These are phyloP conservation scores for Carduelis carduelis DNA, from an alignment of 2,797 vertebrate species.

Conservation along the genomic window DNA sequence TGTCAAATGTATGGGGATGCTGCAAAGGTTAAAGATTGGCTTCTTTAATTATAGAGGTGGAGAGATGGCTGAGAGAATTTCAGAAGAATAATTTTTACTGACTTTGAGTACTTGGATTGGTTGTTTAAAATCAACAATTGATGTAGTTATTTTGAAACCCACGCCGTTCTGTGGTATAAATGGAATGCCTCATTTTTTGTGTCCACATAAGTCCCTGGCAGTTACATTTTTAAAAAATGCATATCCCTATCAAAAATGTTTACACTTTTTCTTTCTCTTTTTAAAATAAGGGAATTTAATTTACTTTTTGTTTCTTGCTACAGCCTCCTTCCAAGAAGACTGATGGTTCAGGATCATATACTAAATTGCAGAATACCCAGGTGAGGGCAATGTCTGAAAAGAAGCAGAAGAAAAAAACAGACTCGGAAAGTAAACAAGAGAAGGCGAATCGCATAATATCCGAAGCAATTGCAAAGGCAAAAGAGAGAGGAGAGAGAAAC, in stretches of 20 bases:
- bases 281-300: background rate
- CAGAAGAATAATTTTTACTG: background rate
- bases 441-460: slow-evolving; percentile 99
- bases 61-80: slow-evolving; percentile 28
- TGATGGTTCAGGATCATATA: slow-evolving; percentile 88
- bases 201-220: background rate
- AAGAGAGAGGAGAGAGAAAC: slow-evolving; percentile 95
- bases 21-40: background rate
- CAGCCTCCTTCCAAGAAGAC: slow-evolving; percentile 95
- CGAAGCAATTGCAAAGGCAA: slow-evolving; percentile 94
- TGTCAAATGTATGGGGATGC: background rate
- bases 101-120: background rate
- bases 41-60: background rate
- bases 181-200: slow-evolving; percentile 21
- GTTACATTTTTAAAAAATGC: background rate
- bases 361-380: slow-evolving; percentile 89
- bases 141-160: slow-evolving; percentile 22
- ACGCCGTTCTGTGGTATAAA: slow-evolving; percentile 37
- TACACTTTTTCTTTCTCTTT: background rate
- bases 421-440: slow-evolving; percentile 92
- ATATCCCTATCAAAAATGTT: background rate
- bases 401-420: slow-evolving; percentile 82
- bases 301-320: slow-evolving; percentile 17
- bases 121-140: slow-evolving; percentile 18
- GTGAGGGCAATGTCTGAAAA: slow-evolving; percentile 90